These are phyloP conservation scores for Ictidomys tridecemlineatus DNA, from an alignment of 2,113 vertebrate species.

Conservation along the genomic window DNA sequence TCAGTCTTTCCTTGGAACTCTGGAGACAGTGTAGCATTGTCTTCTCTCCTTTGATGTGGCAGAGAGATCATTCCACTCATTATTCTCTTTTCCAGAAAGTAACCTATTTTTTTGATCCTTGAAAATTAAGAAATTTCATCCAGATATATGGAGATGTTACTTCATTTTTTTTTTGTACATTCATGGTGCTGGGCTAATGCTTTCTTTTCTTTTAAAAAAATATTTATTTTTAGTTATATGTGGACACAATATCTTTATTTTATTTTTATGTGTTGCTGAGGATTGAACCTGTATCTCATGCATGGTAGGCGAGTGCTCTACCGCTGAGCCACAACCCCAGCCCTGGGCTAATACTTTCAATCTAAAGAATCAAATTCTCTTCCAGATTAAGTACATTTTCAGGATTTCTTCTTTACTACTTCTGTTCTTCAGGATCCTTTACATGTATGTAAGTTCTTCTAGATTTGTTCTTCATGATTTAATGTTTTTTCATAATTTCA, in stretches of 20 bases:
- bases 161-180: not conserved
- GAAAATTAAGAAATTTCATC: slow-evolving; percentile 1
- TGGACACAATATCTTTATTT: too few relatives aligned
- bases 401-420: not conserved
- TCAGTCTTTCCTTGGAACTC: not conserved
- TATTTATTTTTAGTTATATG: too few relatives aligned
- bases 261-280: too few relatives aligned
- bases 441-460: not conserved
- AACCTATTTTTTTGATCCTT: not conserved
- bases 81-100: not conserved
- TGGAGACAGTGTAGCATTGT: not conserved
- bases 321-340: too few relatives aligned
- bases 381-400: not conserved
- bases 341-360: not conserved
- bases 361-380: not conserved
- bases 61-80: not conserved
- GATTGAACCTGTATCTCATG: too few relatives aligned
- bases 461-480: not conserved
- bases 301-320: too few relatives aligned
- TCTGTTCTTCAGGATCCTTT: not conserved
- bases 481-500: slow-evolving; percentile 24
- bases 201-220: too few relatives aligned
- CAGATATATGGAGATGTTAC: not conserved
- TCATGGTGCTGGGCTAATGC: too few relatives aligned
- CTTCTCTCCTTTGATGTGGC: not conserved